Conservation (phyloP, 2,113 vertebrate genomes). For the Osmerus eperlanus region DNA sequence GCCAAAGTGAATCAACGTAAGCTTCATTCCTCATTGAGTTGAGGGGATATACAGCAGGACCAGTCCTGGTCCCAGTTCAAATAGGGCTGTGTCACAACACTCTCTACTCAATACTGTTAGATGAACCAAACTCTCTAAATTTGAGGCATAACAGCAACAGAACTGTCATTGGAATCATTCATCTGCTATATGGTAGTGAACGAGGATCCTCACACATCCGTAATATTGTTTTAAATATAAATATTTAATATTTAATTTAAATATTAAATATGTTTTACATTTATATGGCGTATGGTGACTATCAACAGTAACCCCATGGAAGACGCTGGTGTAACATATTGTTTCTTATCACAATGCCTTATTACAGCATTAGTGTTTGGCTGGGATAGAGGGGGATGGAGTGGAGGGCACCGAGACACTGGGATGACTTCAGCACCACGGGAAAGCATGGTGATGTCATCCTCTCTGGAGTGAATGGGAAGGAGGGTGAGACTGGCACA, state of each 20-base stretch:
- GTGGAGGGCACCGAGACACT: constrained; percentile 26
- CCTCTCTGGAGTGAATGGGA: not conserved
- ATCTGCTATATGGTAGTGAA: constrained; percentile 17
- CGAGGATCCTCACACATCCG: constrained; percentile 33
- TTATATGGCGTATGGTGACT: constrained; percentile 34
- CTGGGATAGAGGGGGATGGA: not conserved
- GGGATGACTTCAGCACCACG: constrained; percentile 47
- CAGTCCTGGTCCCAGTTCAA: not conserved
- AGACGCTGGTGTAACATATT: constrained; percentile 40
- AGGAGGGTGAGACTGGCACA: constrained; percentile 12
- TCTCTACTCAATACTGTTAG: constrained; percentile 31
- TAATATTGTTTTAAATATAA: constrained; percentile 24
- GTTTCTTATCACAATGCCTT: constrained; percentile 33
- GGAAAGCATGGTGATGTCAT: constrained; percentile 47
- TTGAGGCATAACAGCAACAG: constrained; percentile 30
- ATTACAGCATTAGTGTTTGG: constrained; percentile 42
- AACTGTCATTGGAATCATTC: constrained; percentile 35
- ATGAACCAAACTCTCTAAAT: constrained; percentile 21
- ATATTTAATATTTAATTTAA: too few relatives aligned
- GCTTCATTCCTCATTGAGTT: not conserved
- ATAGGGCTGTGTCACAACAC: not conserved
- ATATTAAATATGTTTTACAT: constrained; percentile 15
- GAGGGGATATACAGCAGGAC: constrained; percentile 5
- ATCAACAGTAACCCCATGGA: constrained; percentile 50
- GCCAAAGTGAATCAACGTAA: constrained; percentile 1